A percentile compares a stretch with the other conserved stretches of the same genome.
Conservation (phyloP, 2,797 vertebrate genomes). For the Odontamblyopus rebecca region DNA sequence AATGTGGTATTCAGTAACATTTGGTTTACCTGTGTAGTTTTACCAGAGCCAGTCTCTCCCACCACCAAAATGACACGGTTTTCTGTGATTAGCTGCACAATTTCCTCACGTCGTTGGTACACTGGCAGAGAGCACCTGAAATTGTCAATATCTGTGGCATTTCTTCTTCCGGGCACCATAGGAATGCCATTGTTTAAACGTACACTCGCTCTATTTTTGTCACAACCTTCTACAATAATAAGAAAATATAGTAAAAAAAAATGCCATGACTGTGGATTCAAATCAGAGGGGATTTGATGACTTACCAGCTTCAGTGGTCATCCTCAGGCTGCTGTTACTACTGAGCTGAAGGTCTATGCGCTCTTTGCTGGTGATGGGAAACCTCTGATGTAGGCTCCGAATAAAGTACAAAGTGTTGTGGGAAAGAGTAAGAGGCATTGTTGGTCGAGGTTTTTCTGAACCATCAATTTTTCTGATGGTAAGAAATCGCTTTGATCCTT, state of each 20-base stretch:
- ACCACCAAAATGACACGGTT: conserved; percentile 88
- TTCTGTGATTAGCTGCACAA: conserved; percentile 85
- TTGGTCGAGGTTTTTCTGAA: conserved; percentile 70
- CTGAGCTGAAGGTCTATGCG: conserved; percentile 81
- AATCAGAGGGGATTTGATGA: background rate
- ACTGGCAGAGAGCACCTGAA: conserved; percentile 88
- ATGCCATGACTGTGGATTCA: background rate
- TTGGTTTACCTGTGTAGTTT: conserved; percentile 84
- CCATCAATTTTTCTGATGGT: conserved; percentile 88
- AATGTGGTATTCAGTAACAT: background rate
- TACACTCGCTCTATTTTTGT: conserved; percentile 82
- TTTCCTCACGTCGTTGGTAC: conserved; percentile 85
- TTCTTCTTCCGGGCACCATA: conserved; percentile 84
- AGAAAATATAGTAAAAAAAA: background rate
- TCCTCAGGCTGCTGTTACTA: conserved; percentile 69
- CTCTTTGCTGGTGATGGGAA: conserved; percentile 88
- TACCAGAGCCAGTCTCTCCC: conserved; percentile 96
- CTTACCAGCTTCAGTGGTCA: conserved; percentile 80
- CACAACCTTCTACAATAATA: conserved; percentile 71
- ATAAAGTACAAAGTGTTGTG: conserved; percentile 77
- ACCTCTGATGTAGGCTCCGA: conserved; percentile 81
- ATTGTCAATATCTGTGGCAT: conserved; percentile 83
- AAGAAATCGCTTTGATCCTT: conserved; percentile 83
- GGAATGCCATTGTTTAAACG: conserved; percentile 85
- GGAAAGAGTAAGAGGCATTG: conserved; percentile 81